These are phyloP conservation scores for Boloria euphrosyne DNA, from an alignment of 2,888 invertebrate genomes.

Conservation along the genomic window DNA sequence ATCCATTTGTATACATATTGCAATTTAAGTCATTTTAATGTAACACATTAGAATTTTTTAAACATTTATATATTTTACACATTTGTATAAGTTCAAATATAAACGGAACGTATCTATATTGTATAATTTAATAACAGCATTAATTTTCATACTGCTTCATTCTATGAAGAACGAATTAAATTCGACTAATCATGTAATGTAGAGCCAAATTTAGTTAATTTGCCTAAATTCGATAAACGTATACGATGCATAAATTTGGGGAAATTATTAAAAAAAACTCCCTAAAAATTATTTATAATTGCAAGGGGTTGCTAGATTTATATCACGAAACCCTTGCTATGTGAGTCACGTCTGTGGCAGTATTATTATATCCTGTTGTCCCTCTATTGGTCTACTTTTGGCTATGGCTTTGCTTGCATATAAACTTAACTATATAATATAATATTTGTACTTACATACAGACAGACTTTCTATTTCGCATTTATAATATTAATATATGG, in stretches of 20 bases:
- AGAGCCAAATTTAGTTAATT: background rate
- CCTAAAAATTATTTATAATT: slow-evolving; percentile 12
- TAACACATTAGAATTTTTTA: too few species aligned
- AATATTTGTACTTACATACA: background rate
- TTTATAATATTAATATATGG: background rate
- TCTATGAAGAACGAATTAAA: too few species aligned
- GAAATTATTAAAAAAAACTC: slow-evolving; percentile 7
- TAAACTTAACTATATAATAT: slow-evolving; percentile 6
- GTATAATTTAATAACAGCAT: too few species aligned
- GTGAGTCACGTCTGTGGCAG: slow-evolving; percentile 19
- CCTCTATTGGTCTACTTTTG: slow-evolving; percentile 7
- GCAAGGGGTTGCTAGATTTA: slow-evolving; percentile 10
- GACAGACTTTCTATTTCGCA: too few species aligned
- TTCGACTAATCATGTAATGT: too few species aligned
- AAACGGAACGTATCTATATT: too few species aligned
- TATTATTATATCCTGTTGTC: slow-evolving; percentile 10
- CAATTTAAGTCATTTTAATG: too few species aligned
- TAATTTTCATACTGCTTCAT: too few species aligned
- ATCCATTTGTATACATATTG: too few species aligned
- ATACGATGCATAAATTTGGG: background rate
- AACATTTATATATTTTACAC: too few species aligned
- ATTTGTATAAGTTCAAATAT: too few species aligned
- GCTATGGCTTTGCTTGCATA: slow-evolving; percentile 10
- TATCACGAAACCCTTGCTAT: slow-evolving; percentile 15
- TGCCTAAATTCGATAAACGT: background rate